phyloP scores from a whole-genome alignment of 1,140 invertebrate species.

The Lordiphosa stackelbergi region DNA sequence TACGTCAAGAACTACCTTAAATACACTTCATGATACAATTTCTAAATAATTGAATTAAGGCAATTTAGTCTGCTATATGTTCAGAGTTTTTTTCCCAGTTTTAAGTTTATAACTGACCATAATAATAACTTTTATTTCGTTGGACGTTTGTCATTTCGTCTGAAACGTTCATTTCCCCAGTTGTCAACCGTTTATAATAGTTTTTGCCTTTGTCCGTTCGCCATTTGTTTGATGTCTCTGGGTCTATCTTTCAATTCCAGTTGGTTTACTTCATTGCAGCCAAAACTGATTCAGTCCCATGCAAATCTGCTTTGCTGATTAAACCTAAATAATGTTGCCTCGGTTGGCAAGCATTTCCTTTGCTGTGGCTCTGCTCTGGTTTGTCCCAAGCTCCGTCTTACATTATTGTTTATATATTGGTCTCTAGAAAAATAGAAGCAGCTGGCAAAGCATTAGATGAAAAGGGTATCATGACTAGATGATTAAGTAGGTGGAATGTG shows the following conservation, averaged over 20 bases:
- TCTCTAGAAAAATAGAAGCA: conserved; percentile 9
- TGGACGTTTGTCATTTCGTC: conserved; percentile 55
- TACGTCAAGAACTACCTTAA: too few relatives aligned
- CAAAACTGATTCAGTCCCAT: conserved; percentile 48
- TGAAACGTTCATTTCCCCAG: conserved; percentile 70
- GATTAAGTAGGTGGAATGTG: too few relatives aligned
- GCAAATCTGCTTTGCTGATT: conserved; percentile 73
- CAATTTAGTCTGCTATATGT: too few relatives aligned
- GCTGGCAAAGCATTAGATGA: too few relatives aligned
- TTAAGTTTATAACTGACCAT: too few relatives aligned
- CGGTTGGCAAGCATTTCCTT: conserved; percentile 42
- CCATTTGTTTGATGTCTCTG: conserved; percentile 60
- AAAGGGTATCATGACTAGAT: too few relatives aligned
- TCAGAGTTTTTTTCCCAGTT: too few relatives aligned
- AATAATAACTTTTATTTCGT: not conserved
- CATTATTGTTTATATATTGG: conserved; percentile 2
- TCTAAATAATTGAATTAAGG: too few relatives aligned
- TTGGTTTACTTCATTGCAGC: conserved; percentile 66
- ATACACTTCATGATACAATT: too few relatives aligned
- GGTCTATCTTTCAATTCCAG: conserved; percentile 62
- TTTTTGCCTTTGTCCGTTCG: conserved; percentile 43
- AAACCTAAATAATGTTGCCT: conserved; percentile 72
- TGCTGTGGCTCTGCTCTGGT: conserved; percentile 35
- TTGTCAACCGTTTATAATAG: conserved; percentile 69
- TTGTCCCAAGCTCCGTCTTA: conserved; percentile 1